Base-by-base conservation (phyloP, 2,888 invertebrate genomes). In the Steinernema hermaphroditum region DNA sequence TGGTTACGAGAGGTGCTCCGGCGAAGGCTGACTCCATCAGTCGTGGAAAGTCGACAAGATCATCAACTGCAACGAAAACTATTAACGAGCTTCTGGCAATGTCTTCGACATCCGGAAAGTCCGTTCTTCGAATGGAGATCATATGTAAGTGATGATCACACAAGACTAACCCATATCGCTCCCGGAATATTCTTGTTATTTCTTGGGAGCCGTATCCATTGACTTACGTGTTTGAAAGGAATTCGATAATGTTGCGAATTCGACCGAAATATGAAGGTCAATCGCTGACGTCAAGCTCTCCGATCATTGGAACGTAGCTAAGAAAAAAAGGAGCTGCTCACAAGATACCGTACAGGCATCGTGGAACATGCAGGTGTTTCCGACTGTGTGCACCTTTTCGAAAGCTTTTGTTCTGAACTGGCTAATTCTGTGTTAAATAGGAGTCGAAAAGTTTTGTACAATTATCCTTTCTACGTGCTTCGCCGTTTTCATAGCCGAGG, bases 51-150 rank as follows among this genome's bases (percentile, higher is more conserved):
- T 77, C 77, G 37, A 77, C 69, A 68, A 76, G 71, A 43, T 77
- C 76, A 22, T 76, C 72, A 0, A 72, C 69, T 37, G 69, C 69
- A 16, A 74, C 72, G 29, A 77, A 76, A 27, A 70, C 72, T 34
- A 79, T 70, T 9, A 80, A 72, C 0, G 78, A 72, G 14, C 75
- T 49, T 41, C 78, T 79, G 12, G 79, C 80, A 34, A 84, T 80
- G 0, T 83, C 81, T 24, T 78, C 72, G 8, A 81, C 75, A 57
- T 79, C 75, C 9, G 82, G 83, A 54, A 83, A 84, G 41, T 78
- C 73, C 4, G 77, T 73, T 0, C 77, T 69, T 32, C n/a, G n/a
- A n/a, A n/a, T n/a, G n/a, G n/a, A n/a, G n/a, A n/a, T n/a, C n/a
- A n/a, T n/a, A n/a, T n/a, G n/a, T n/a, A n/a, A n/a, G n/a, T n/a